Base-by-base conservation (phyloP, 1,140 invertebrate genomes). In the Calephelis nemesis region DNA sequence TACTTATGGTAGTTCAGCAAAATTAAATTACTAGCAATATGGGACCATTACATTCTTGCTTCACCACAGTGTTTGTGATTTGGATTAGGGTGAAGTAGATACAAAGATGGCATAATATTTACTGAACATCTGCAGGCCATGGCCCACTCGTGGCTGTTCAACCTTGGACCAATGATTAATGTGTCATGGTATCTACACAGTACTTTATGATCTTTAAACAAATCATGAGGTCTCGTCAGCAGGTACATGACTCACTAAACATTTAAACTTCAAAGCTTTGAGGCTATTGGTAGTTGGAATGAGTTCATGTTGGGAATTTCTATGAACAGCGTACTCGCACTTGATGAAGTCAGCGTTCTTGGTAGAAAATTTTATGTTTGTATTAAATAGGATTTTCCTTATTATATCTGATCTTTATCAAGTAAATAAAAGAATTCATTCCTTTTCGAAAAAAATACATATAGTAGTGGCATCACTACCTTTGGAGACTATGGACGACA, bases 141-240 rank as follows among this genome's bases (percentile, higher is more conserved):
- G 58, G 58, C 58, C 39, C 12, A 40, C 58, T 60, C 30, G 30
- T 39, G 58, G 58, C 30, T 60, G 10, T 39, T 5, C n/a, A 40
- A 30, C 58, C 58, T 60, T 60, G 58, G 58, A 60, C 39, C 39
- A 40, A 60, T 60, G 58, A 60, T 60, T 60, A 60, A 60, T 60
- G 58, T 60, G 58, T 60, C 58, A 60, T 7, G 58, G 30, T 60
- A 60, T 60, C 58, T 40, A 40, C 58, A 7, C 42, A 0, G 42
- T 60, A 60, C 58, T 60, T 60, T 60, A 60, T 60, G 58, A 60
- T 60, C 58, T 60, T 60, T 60, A 60, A 30, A 60, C 58, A 60
- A 60, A 60, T 60, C 58, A 60, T 58, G 54, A 58, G 54, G 54
- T 58, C 54, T 58, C 30, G 54, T 54, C 10, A 30, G 54, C 19